Conservation (phyloP, 2,888 invertebrate genomes). For the Pyralis farinalis region DNA sequence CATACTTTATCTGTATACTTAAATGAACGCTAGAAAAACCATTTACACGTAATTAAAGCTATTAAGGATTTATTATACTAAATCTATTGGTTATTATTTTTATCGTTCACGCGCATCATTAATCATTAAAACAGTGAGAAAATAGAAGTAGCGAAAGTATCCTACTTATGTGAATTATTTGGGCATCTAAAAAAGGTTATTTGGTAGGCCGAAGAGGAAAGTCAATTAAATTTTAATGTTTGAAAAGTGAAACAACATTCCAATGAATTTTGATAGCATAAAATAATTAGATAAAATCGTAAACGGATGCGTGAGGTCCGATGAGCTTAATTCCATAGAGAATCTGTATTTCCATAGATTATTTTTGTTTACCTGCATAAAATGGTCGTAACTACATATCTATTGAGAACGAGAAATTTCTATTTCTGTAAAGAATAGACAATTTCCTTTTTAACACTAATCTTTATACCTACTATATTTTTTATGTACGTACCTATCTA, state of each 20-base stretch:
- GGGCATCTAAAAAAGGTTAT: too few relatives aligned
- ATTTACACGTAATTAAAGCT: not conserved
- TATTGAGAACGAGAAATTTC: too few relatives aligned
- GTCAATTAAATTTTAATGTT: not conserved
- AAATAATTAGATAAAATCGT: not conserved
- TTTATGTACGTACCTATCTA: too few relatives aligned
- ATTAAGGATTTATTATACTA: not conserved
- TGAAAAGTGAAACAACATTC: not conserved
- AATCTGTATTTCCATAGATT: too few relatives aligned
- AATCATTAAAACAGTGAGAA: constrained; percentile 1
- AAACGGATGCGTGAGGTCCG: not conserved
- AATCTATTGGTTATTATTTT: constrained; percentile 4
- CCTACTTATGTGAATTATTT: not conserved
- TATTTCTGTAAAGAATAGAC: too few relatives aligned
- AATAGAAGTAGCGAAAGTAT: constrained; percentile 3
- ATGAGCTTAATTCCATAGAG: too few relatives aligned
- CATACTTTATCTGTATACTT: too few relatives aligned
- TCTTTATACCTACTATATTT: too few relatives aligned
- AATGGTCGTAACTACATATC: too few relatives aligned
- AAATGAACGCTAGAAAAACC: not conserved
- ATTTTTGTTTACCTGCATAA: too few relatives aligned
- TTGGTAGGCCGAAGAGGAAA: not conserved
- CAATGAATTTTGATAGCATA: not conserved
- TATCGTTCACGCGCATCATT: not conserved
- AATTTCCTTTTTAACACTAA: too few relatives aligned